phyloP scores from a whole-genome alignment of 2,113 vertebrate species.

The Perca fluviatilis region DNA sequence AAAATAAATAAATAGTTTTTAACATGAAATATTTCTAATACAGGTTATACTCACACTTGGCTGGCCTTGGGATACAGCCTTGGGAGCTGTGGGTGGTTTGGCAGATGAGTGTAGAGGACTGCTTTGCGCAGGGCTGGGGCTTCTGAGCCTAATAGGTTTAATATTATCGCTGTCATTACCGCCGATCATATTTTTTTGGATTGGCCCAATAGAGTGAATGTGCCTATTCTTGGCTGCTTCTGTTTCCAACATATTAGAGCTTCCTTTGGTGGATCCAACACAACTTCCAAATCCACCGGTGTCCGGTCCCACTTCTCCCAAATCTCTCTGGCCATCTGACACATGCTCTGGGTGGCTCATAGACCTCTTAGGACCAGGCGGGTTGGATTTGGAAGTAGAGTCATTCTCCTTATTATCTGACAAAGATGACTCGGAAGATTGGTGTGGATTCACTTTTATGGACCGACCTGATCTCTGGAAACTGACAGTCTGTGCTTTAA shows the following conservation, averaged over 20 bases:
- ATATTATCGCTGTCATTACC: constrained; percentile 30
- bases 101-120: constrained; percentile 25
- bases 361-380: constrained; percentile 54
- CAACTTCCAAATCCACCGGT: constrained; percentile 23
- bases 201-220: constrained; percentile 32
- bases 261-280: constrained; percentile 45
- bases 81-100: constrained; percentile 58
- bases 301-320: constrained; percentile 30
- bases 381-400: constrained; percentile 33
- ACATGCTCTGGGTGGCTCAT: constrained; percentile 61
- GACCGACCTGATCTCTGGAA: constrained; percentile 63
- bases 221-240: constrained; percentile 48
- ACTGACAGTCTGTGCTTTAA: constrained; percentile 33
- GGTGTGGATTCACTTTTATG: constrained; percentile 56
- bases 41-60: constrained; percentile 53
- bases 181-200: constrained; percentile 32
- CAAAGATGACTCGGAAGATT: constrained; percentile 30
- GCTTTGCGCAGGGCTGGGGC: constrained; percentile 33
- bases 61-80: constrained; percentile 32
- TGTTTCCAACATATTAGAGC: constrained; percentile 41
- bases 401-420: constrained; percentile 54
- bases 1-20: neutral
- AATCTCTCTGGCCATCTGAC: constrained; percentile 50
- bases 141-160: constrained; percentile 35
- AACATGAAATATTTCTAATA: neutral